Evolutionary conservation across 2,888 invertebrate genomes (phyloP).

Genomic region (Sepiola atlantica): DNA sequence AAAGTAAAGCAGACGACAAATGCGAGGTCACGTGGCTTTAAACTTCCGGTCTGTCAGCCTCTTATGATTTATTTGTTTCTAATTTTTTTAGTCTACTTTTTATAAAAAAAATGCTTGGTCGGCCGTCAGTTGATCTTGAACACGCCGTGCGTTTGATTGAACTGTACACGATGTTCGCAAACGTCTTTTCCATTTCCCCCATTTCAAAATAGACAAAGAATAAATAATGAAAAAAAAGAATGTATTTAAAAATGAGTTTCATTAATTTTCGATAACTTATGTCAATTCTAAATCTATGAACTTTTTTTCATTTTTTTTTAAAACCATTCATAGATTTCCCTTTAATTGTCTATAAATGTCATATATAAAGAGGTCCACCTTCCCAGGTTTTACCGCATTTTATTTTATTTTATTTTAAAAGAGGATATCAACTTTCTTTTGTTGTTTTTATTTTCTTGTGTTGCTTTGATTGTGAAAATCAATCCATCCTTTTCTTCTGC

Average conservation of each 20-base stretch:
- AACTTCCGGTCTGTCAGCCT: too few relatives aligned
- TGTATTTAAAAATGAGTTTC: neutral
- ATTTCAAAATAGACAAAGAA: neutral
- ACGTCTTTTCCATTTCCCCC: neutral
- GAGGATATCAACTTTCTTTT: too few relatives aligned
- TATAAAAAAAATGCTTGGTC: neutral
- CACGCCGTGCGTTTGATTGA: neutral
- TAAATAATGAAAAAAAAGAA: neutral
- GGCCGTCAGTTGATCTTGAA: neutral
- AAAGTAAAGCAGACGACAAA: neutral
- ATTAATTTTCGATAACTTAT: neutral
- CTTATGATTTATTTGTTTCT: neutral
- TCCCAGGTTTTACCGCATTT: too few relatives aligned
- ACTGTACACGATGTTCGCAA: neutral
- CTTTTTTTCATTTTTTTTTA: neutral
- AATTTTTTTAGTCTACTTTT: neutral
- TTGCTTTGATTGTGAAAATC: neutral
- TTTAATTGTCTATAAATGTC: neutral
- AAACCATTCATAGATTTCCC: neutral
- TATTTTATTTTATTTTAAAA: too few relatives aligned
- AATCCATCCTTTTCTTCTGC: constrained; percentile 59
- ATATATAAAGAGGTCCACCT: neutral
- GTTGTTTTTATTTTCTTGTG: too few relatives aligned
- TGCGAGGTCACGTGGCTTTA: neutral
- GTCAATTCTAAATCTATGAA: neutral